Conservation (phyloP, 1,140 invertebrate genomes). For the Ephestia elutella region DNA sequence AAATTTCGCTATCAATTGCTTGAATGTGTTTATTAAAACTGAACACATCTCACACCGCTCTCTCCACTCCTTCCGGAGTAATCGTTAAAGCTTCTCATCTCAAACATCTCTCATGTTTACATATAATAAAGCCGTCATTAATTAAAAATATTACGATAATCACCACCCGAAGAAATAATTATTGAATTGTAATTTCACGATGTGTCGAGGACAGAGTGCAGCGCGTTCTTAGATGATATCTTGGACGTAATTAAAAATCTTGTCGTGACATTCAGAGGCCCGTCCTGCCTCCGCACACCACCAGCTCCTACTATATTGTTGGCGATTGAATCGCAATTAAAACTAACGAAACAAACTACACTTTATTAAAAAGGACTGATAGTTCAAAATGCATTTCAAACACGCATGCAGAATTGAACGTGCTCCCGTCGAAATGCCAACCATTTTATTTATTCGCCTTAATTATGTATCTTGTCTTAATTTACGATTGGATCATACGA, state of each 20-base stretch:
- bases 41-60: too few species aligned
- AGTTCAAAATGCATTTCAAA: conserved; percentile 65
- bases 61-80: too few species aligned
- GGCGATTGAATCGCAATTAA: conserved; percentile 73
- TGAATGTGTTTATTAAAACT: too few species aligned
- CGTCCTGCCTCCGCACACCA: conserved; percentile 66
- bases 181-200: conserved; percentile 68
- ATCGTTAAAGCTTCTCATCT: too few species aligned
- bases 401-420: conserved; percentile 64
- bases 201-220: conserved; percentile 57
- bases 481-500: conserved; percentile 74
- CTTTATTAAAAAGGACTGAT: conserved; percentile 68
- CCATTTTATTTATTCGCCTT: conserved; percentile 74
- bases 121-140: conserved; percentile 39
- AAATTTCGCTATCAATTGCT: too few species aligned
- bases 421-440: conserved; percentile 73
- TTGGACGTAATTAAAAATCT: conserved; percentile 72
- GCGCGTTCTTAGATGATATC: conserved; percentile 71
- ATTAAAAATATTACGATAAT: conserved; percentile 36
- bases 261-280: conserved; percentile 71
- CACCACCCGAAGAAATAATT: conserved; percentile 47
- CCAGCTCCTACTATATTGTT: conserved; percentile 68
- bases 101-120: conserved; percentile 23
- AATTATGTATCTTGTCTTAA: conserved; percentile 75
- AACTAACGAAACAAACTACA: conserved; percentile 70